Evolutionary conservation across 1,140 invertebrate species (phyloP), one percentile per base, ranked within the genome.

Genomic region (Trichoplusia ni): DNA sequence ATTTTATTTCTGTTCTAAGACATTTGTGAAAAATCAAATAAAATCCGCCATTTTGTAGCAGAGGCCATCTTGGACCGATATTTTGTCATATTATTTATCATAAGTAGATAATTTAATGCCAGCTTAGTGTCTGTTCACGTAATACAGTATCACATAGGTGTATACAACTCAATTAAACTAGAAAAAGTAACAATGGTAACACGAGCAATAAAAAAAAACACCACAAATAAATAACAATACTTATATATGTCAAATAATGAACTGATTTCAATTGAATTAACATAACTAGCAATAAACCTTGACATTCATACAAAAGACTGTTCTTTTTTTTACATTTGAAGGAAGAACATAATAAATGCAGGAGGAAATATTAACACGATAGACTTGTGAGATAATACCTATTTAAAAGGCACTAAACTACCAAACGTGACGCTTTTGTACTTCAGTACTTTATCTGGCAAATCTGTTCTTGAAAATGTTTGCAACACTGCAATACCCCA

Each of bases 351-450:
- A n/a, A n/a, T n/a, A 38, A 23, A 27, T 29, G 14, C 7, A 2
- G 13, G 40, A 21, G 35, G 6, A 25, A 38, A 40, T 38, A 40
- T 9, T 46, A 38, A 25, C n/a, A 21, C n/a, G 35, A 54, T 38
- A 23, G 8, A 16, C 35, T 16, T 25, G 19, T 25, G 33, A 38
- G 18, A 25, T 37, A 37, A n/a, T 6, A 25, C 11, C 31, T 54
- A 29, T 40, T 38, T 54, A 54, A 54, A 54, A 27, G 18, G 19
- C 35, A 38, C 51, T 54, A 27, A 54, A 54, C 51, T 6, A 13
- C 13, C 2, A 54, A 38, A 40, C 35, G 35, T 54, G 51, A 13
- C 19, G 35, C 18, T 6, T 54, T 54, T 8, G 35, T 40, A 37
- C 51, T 23, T 38, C 25, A 27, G 4, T 38, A n/a, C 11, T 54